Percentiles rank a stretch among this genome's conserved stretches.
These are phyloP conservation scores for Mastomys coucha DNA, from an alignment of 2,113 vertebrate species.

Conservation along the genomic window DNA sequence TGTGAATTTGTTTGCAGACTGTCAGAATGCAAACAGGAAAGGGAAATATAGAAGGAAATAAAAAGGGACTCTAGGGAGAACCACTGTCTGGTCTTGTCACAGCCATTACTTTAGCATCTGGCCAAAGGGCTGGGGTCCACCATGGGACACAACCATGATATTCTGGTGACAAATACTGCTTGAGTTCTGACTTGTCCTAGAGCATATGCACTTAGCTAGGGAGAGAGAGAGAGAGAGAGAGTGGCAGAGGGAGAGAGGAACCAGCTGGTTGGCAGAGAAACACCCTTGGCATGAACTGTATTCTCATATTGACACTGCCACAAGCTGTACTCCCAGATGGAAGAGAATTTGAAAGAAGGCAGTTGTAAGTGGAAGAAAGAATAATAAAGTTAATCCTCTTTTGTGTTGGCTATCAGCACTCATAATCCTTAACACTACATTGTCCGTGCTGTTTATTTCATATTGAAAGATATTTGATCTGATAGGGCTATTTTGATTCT, in stretches of 20 bases:
- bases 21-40: constrained; percentile 79
- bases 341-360: constrained; percentile 85
- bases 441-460: constrained; percentile 48
- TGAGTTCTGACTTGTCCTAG: constrained; percentile 84
- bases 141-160: constrained; percentile 66
- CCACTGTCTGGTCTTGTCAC: constrained; percentile 78
- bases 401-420: constrained; percentile 73
- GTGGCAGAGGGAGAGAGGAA: constrained; percentile 61
- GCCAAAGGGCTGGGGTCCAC: constrained; percentile 79
- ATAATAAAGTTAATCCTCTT: constrained; percentile 70
- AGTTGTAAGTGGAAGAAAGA: constrained; percentile 84
- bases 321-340: constrained; percentile 91
- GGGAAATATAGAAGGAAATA: neutral
- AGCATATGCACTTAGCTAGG: constrained; percentile 85
- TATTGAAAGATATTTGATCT: constrained; percentile 13
- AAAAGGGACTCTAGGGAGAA: constrained; percentile 63
- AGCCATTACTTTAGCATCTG: constrained; percentile 79
- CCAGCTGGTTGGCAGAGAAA: constrained; percentile 90
- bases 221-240: constrained; percentile 71
- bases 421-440: constrained; percentile 63
- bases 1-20: constrained; percentile 74
- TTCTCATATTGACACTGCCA: constrained; percentile 88
- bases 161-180: constrained; percentile 80
- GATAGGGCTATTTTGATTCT: constrained; percentile 65
- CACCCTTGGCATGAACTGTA: constrained; percentile 87